A percentile compares a stretch with the other conserved stretches of the same genome.
phyloP scores from a whole-genome alignment of 2,888 invertebrate genomes.

The Brenthis hecate region DNA sequence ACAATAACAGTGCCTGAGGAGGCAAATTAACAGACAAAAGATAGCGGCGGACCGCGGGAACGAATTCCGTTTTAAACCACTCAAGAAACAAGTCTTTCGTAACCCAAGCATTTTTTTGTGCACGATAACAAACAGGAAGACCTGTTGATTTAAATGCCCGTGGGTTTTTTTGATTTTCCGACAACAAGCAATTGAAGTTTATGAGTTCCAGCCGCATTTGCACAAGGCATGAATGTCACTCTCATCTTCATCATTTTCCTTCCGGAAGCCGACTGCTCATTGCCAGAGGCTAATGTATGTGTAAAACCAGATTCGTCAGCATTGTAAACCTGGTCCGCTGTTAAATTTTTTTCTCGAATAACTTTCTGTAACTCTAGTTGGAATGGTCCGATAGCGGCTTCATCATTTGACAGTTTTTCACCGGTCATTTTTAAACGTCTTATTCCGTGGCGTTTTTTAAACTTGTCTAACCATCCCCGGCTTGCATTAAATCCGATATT shows the following conservation, averaged over 20 bases:
- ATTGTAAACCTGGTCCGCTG: slow-evolving; percentile 35
- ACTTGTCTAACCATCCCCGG: slow-evolving; percentile 39
- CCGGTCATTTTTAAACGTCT: slow-evolving; percentile 34
- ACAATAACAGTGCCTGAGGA: slow-evolving; percentile 41
- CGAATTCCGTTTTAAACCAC: slow-evolving; percentile 40
- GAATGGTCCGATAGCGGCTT: slow-evolving; percentile 28
- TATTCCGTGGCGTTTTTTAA: slow-evolving; percentile 41
- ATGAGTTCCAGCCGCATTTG: slow-evolving; percentile 28
- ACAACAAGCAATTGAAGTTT: slow-evolving; percentile 36
- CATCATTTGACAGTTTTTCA: slow-evolving; percentile 40
- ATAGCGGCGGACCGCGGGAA: slow-evolving; percentile 30
- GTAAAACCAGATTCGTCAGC: slow-evolving; percentile 40
- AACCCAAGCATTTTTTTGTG: slow-evolving; percentile 37
- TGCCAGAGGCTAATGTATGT: slow-evolving; percentile 28
- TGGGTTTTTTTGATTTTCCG: slow-evolving; percentile 39
- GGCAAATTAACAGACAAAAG: slow-evolving; percentile 28
- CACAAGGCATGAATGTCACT: slow-evolving; percentile 40
- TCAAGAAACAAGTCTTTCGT: slow-evolving; percentile 43
- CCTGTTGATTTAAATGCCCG: slow-evolving; percentile 31
- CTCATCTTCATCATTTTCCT: slow-evolving; percentile 35
- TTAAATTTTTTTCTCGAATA: slow-evolving; percentile 33
- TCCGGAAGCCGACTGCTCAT: slow-evolving; percentile 25
- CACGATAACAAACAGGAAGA: slow-evolving; percentile 29
- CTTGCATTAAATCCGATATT: slow-evolving; percentile 35
- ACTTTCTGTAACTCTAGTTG: slow-evolving; percentile 25